These are phyloP conservation scores for Limnephilus marmoratus DNA, from an alignment of 2,888 invertebrate species.

Conservation along the genomic window DNA sequence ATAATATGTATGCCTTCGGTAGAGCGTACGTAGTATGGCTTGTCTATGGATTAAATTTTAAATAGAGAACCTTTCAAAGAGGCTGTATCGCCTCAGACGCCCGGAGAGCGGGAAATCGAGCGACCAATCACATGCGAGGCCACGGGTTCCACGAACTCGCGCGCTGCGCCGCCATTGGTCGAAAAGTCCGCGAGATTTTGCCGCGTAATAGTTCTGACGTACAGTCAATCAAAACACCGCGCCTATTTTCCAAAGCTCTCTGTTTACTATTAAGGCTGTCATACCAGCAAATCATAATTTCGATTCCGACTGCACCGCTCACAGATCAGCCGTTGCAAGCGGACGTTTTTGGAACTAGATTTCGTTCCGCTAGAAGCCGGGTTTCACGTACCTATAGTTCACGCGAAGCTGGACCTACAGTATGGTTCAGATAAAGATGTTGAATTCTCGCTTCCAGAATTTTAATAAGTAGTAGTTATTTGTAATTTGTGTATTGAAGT, in stretches of 20 bases:
- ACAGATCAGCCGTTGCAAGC: too few species aligned
- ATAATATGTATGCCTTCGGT: not conserved
- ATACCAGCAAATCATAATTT: too few species aligned
- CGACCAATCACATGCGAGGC: conserved; percentile 72
- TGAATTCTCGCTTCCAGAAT: too few species aligned
- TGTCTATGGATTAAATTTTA: conserved; percentile 13
- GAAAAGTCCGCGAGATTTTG: conserved; percentile 64
- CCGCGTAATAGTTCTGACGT: conserved; percentile 39
- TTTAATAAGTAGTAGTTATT: too few species aligned
- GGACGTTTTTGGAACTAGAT: too few species aligned
- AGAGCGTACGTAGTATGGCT: not conserved
- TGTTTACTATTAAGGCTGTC: conserved; percentile 13
- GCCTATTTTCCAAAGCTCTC: conserved; percentile 4
- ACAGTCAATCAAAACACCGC: conserved; percentile 26
- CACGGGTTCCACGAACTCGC: conserved; percentile 74
- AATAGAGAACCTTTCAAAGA: conserved; percentile 28
- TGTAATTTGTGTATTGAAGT: too few species aligned
- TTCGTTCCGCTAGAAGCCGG: too few species aligned
- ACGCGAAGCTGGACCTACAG: too few species aligned
- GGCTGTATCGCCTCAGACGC: conserved; percentile 53
- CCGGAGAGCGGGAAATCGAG: conserved; percentile 63
- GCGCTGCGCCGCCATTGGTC: conserved; percentile 59
- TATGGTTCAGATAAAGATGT: too few species aligned
- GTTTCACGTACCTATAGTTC: too few species aligned
- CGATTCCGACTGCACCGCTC: too few species aligned